Conservation (phyloP, 2,797 vertebrate genomes). For the Rhinatrema bivittatum region DNA sequence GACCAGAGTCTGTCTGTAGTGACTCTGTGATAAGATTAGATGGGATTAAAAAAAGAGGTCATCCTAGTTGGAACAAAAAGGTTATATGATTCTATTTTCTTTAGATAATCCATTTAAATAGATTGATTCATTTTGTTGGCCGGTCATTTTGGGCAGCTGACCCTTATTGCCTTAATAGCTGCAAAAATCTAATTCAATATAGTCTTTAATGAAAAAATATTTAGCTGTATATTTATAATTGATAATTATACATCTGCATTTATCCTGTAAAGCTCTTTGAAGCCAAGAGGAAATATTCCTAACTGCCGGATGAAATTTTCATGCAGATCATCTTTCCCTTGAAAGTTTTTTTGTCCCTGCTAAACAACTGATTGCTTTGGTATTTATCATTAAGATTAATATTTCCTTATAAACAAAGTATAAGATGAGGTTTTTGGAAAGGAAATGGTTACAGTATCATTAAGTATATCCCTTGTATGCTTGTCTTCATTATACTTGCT, state of each 20-base stretch:
- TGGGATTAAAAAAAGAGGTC: too few relatives aligned
- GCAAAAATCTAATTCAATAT: conserved; percentile 1
- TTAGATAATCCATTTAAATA: too few relatives aligned
- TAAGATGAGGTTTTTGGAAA: background rate
- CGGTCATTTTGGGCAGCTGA: background rate
- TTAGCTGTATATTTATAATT: conserved; percentile 1
- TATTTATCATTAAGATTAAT: background rate
- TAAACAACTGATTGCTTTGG: conserved; percentile 1
- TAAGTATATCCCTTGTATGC: too few relatives aligned
- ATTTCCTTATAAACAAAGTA: background rate
- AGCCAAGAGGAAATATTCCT: background rate
- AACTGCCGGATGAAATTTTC: background rate
- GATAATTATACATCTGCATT: background rate
- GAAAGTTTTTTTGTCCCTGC: conserved; percentile 1
- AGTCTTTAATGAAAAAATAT: background rate
- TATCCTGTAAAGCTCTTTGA: background rate
- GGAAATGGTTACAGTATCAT: too few relatives aligned
- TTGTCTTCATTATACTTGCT: too few relatives aligned
- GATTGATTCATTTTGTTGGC: too few relatives aligned
- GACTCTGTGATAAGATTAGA: too few relatives aligned
- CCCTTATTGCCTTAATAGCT: background rate
- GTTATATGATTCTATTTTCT: too few relatives aligned
- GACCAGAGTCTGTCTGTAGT: too few relatives aligned
- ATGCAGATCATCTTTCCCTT: background rate
- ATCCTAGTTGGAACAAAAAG: too few relatives aligned